These are phyloP conservation scores for Gymnopithys bicolor DNA, from an alignment of 2,797 vertebrate species.

Conservation along the genomic window DNA sequence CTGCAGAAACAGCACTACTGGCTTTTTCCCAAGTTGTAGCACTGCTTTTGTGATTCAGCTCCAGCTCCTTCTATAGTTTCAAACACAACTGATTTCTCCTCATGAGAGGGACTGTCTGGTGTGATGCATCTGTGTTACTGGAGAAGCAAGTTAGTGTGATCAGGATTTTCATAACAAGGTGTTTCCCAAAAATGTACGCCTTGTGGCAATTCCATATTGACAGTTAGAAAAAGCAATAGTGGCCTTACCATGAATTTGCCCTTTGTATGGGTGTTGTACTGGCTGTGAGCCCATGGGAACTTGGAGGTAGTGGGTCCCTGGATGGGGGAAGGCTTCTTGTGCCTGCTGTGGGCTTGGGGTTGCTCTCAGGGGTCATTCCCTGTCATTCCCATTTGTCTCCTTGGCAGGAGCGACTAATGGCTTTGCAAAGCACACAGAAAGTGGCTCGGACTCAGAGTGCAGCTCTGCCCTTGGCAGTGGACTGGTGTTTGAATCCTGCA, in stretches of 20 bases:
- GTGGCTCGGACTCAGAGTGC: constrained; percentile 85
- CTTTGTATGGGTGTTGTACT: neutral
- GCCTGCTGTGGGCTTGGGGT: neutral
- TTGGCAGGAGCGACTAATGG: constrained; percentile 89
- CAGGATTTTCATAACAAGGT: neutral
- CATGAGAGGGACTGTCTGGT: neutral
- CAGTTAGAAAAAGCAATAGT: neutral
- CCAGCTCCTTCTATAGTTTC: neutral
- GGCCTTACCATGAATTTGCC: neutral
- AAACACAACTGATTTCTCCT: neutral
- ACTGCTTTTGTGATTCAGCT: neutral
- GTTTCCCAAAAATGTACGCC: neutral
- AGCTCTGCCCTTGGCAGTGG: constrained; percentile 73
- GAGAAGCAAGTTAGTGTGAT: neutral
- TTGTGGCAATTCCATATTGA: neutral
- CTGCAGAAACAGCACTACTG: neutral
- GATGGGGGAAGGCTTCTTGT: neutral
- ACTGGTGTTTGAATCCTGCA: constrained; percentile 83
- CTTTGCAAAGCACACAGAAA: constrained; percentile 84
- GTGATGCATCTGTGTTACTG: neutral
- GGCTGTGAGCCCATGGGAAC: neutral
- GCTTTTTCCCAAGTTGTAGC: neutral
- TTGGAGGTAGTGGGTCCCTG: neutral
- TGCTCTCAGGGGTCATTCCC: neutral
- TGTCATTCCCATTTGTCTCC: constrained; percentile 12